Percentiles rank a stretch among this genome's conserved stretches.
These are phyloP conservation scores for Rugalucina vietnamica DNA, from an alignment of 2,888 invertebrate genomes.

Conservation along the genomic window DNA sequence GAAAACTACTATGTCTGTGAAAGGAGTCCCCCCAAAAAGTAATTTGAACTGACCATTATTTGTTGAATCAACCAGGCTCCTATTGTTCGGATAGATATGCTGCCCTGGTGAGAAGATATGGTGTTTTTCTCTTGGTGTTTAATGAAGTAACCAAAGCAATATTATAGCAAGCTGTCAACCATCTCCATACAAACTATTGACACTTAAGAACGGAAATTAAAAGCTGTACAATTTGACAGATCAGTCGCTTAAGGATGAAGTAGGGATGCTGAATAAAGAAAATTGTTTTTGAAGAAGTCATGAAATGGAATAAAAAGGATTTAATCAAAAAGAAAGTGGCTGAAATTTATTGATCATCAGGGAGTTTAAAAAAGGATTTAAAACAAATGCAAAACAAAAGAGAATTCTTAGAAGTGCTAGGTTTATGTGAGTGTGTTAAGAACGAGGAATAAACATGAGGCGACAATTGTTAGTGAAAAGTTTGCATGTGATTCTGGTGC, in stretches of 20 bases:
- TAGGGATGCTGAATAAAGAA: no score
- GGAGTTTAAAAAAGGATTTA: no score
- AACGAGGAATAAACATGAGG: background rate
- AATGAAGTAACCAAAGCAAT: background rate
- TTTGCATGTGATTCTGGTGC: slow-evolving; percentile 35
- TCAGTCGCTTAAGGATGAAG: no score
- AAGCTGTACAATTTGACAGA: background rate
- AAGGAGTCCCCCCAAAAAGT: background rate
- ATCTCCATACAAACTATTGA: background rate
- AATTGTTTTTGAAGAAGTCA: no score
- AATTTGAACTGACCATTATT: background rate
- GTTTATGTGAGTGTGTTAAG: no score
- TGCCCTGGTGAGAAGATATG: slow-evolving; percentile 3
- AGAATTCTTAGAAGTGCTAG: no score
- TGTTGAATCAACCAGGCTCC: background rate
- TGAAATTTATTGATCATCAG: no score
- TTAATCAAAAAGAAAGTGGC: no score
- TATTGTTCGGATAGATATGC: background rate
- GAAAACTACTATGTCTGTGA: background rate
- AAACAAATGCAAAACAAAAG: no score
- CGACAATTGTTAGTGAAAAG: slow-evolving; percentile 12
- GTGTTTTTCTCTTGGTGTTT: background rate
- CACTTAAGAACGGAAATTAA: background rate
- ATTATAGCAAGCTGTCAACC: background rate
- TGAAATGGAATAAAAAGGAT: no score